phyloP scores from a whole-genome alignment of 2,888 invertebrate species.

The Nemapogon koenigi region DNA sequence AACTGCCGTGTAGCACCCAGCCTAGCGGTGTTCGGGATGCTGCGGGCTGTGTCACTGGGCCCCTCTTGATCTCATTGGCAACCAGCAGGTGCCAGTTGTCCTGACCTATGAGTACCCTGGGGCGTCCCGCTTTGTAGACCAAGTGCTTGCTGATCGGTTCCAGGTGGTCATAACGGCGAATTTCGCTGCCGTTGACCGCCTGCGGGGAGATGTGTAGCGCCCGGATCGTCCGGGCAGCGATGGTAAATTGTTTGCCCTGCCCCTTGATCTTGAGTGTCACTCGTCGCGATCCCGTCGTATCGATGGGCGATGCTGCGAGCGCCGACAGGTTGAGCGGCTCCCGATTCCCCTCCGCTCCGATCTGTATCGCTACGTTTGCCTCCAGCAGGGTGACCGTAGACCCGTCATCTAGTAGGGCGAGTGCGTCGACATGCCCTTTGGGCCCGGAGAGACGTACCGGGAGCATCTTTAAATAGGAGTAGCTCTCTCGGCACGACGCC shows the following conservation, averaged over 20 bases:
- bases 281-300: background rate
- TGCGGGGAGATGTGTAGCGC: conserved; percentile 5
- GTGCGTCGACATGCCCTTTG: conserved; percentile 8
- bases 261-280: background rate
- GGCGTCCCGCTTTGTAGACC: conserved; percentile 8
- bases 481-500: background rate
- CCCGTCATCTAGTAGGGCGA: conserved; percentile 16
- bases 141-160: conserved; percentile 5
- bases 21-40: conserved; percentile 13
- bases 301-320: background rate
- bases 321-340: conserved; percentile 8
- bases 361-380: conserved; percentile 2
- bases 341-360: conserved; percentile 12
- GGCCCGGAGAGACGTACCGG: conserved; percentile 13
- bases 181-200: background rate
- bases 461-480: conserved; percentile 12
- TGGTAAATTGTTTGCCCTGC: no score
- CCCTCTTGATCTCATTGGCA: conserved; percentile 4
- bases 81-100: conserved; percentile 13
- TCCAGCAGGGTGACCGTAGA: conserved; percentile 14
- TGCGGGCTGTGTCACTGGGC: conserved; percentile 7
- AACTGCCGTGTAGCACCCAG: conserved; percentile 8
- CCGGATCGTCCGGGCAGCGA: conserved; percentile 4
- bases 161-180: conserved; percentile 9
- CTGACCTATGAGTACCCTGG: conserved; percentile 10